Base-by-base conservation (phyloP, 2,113 vertebrate genomes). In the Lichenostomus cassidix region DNA sequence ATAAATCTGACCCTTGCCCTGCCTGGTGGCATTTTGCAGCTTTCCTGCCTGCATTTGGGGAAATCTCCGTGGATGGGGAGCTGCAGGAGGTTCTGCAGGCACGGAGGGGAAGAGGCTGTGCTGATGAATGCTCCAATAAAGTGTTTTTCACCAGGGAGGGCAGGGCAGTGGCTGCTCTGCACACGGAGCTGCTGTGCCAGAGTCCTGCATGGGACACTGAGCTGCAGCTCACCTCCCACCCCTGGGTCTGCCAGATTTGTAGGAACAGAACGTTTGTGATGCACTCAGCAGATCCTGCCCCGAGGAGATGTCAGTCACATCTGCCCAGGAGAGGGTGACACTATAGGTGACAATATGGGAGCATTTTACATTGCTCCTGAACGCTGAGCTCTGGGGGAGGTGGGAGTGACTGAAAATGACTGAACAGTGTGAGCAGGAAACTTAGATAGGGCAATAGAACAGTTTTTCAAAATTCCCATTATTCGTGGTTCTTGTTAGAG, bases 171-270 rank as follows among this genome's bases (percentile, higher is more conserved):
- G 37, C 37, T 37, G 39, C 39, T 39, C 39, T 39, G 39, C 9
- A 2, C 13, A 2, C 17, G 50, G 15, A 19, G 58, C 27, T 12
- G 16, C 37, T 6, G 52, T 2, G 20, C 63, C 5, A 1, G 1
- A 14, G 27, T 24, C 46, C 19, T 15, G 59, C 15, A 1, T 0
- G 12, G 47, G 46, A 37, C 28, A 0, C 3, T 37, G 25, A 39
- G 5, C 29, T 1, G 35, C 2, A 33, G 65, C 58, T 28, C 19
- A 0, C 27, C 23, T n/a, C 23, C 52, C 29, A 2, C 4, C 27
- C 10, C 0, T 5, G 44, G 28, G 0, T 0, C 42, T 21, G 18
- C 5, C 25, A 4, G 16, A 20, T 4, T 22, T 7, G 25, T 5
- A 29, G 24, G 19, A 53, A 39, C 0, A 7, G 49, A 1, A 3